Percentiles rank a stretch among this genome's conserved stretches.
Evolutionary conservation across 2,113 vertebrate species (phyloP).

Genomic region (Bubo scandiacus): DNA sequence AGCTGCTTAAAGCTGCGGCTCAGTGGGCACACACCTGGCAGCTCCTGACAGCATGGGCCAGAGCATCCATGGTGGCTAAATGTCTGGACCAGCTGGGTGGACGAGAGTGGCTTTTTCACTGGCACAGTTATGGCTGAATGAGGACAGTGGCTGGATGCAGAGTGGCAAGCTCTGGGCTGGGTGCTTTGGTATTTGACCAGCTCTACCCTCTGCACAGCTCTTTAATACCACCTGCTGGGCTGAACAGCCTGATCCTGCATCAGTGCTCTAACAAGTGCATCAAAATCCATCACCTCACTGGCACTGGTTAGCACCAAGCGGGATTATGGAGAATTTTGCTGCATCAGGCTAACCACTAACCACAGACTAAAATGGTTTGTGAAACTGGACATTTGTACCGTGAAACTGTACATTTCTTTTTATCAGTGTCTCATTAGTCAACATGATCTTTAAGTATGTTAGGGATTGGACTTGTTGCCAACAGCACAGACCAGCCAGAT

Average conservation of each 20-base stretch:
- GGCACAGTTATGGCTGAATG: background rate
- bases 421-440: background rate
- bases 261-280: background rate
- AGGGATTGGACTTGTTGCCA: background rate
- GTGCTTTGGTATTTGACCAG: background rate
- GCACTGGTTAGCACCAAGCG: background rate
- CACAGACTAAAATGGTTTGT: background rate
- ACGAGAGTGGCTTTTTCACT: background rate
- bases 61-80: background rate
- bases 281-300: background rate
- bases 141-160: accelerated
- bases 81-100: background rate
- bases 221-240: background rate
- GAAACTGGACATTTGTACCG: background rate
- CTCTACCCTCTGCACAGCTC: accelerated
- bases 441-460: no score
- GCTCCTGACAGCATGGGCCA: background rate
- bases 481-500: background rate
- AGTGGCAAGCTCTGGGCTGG: background rate
- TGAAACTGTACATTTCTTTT: background rate
- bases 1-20: background rate
- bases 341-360: background rate
- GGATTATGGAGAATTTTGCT: background rate
- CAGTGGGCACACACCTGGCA: background rate
- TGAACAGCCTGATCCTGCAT: background rate